Evolutionary conservation across 2,113 vertebrate genomes (phyloP), one percentile per base, ranked within the genome.

Genomic region (Micronisus gabar): DNA sequence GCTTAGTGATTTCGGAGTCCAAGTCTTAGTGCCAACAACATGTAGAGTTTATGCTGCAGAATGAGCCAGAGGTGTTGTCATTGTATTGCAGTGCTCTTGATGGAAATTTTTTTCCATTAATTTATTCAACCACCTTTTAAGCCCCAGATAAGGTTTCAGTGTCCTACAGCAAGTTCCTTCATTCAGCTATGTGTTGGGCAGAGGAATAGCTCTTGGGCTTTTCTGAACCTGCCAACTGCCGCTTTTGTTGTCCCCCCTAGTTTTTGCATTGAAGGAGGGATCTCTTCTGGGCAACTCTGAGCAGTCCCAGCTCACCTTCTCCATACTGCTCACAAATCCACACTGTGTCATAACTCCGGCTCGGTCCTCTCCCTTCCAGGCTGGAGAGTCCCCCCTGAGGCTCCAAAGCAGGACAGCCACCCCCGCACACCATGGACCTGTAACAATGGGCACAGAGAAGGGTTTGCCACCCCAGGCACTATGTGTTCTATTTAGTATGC

Each of bases 81-180:
- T 13, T 52, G 62, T 75, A n/a, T 38, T 85, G 68, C 40, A 36
- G 30, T 48, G 43, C 71, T 88, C 43, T 20, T 70, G 34, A 45
- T 36, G 25, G 79, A 72, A 48, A 2, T 20, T 61, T 56, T 78
- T 65, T 89, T 32, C 43, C 56, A 40, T 93, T 88, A 34, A 56
- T 70, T 81, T 88, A 62, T 91, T 78, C 25, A 90, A 90, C 53
- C 15, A 83, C 47, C n/a, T 96, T 80, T 92, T 32, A 83, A 83
- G 52, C 10, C 62, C 40, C 59, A 22, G 62, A 21, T 25, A 65
- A 61, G 40, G 15, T 85, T 93, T 81, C 43, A 29, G 29, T 0
- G 0, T 68, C 82, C 48, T 86, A 36, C 79, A 90, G 62, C 52
- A 88, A 62, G 48, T 62, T 83, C 36, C 40, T 34, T 13, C 4